phyloP scores from a whole-genome alignment of 2,888 invertebrate species.

The Leptinotarsa haldemani region DNA sequence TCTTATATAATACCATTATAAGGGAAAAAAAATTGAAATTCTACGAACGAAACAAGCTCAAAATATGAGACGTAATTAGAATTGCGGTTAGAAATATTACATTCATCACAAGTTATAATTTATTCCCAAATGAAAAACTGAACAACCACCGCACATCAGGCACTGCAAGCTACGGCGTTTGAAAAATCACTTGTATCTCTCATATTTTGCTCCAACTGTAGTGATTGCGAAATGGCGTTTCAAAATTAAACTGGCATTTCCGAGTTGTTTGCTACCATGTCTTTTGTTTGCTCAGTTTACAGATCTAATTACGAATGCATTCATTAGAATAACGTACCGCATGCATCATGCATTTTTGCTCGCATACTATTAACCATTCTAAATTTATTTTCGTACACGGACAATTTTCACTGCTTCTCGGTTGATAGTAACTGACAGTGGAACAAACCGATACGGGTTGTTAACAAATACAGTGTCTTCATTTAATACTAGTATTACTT shows the following conservation, averaged over 20 bases:
- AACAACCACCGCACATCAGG: not conserved
- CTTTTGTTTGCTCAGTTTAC: not conserved
- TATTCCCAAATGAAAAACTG: no score
- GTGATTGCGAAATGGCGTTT: not conserved
- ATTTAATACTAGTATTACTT: no score
- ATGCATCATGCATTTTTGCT: not conserved
- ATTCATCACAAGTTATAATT: no score
- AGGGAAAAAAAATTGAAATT: no score
- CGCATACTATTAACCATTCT: not conserved
- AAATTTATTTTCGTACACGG: not conserved
- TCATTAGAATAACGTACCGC: conserved; percentile 7
- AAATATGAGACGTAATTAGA: no score
- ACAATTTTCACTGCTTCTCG: not conserved
- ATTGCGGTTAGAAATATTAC: no score
- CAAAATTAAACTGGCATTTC: conserved; percentile 8
- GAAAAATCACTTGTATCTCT: not conserved
- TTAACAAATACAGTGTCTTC: no score
- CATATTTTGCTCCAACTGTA: not conserved
- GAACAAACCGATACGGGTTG: not conserved
- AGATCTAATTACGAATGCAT: conserved; percentile 3
- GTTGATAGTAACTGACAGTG: not conserved
- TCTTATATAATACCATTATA: no score
- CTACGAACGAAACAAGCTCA: no score
- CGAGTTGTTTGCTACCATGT: conserved; percentile 1
- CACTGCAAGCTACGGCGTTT: not conserved